Percentiles rank a stretch among this genome's conserved stretches.
Conservation (phyloP, 2,888 invertebrate species). For the Cryptophagus acutangulus region DNA sequence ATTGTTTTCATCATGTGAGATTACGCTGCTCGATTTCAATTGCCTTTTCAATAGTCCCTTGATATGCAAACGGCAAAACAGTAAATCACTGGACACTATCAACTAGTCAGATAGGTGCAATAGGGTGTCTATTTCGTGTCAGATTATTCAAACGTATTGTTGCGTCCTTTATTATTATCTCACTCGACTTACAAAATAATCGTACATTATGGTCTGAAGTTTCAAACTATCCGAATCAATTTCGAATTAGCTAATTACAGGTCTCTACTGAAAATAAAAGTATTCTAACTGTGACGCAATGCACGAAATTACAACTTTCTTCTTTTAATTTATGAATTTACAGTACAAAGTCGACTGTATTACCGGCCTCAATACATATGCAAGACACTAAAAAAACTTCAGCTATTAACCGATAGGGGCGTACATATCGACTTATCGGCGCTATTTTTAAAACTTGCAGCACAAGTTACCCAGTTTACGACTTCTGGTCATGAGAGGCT, state of each 20-base stretch:
- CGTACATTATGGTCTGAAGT: too few species aligned
- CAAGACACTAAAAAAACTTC: slow-evolving; percentile 36
- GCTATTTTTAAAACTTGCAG: slow-evolving; percentile 21
- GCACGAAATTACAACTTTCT: neutral
- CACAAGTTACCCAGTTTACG: too few species aligned
- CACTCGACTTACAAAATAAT: too few species aligned
- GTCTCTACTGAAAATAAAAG: too few species aligned
- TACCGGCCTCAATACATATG: slow-evolving; percentile 34
- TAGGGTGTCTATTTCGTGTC: slow-evolving; percentile 37
- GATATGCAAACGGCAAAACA: slow-evolving; percentile 39
- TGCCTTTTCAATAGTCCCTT: slow-evolving; percentile 49
- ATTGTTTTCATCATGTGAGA: slow-evolving; percentile 51
- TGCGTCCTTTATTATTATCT: slow-evolving; percentile 28
- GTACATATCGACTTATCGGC: slow-evolving; percentile 26
- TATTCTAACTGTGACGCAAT: too few species aligned
- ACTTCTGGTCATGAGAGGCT: too few species aligned
- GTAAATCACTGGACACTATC: slow-evolving; percentile 48
- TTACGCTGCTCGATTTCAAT: slow-evolving; percentile 49
- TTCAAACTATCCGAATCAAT: too few species aligned
- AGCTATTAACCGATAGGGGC: slow-evolving; percentile 41
- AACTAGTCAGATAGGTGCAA: slow-evolving; percentile 42
- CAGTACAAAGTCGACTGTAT: slow-evolving; percentile 33
- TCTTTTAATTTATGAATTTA: neutral
- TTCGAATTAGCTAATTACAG: too few species aligned
- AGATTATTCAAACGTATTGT: slow-evolving; percentile 34